These are phyloP conservation scores for Oryzias celebensis DNA, from an alignment of 2,113 vertebrate species.

Conservation along the genomic window DNA sequence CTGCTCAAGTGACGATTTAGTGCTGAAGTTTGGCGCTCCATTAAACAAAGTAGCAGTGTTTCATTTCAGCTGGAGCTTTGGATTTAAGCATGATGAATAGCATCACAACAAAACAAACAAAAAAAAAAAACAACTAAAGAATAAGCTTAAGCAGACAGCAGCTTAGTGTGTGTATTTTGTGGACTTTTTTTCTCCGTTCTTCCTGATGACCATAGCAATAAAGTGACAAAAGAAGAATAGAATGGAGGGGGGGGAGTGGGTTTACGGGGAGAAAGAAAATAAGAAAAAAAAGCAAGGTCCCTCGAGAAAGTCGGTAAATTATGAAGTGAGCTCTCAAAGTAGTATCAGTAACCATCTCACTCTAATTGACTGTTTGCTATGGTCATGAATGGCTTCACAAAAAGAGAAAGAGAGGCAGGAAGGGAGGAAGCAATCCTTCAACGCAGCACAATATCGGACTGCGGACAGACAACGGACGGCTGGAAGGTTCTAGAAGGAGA, in stretches of 20 bases:
- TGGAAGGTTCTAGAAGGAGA: slow-evolving; percentile 72
- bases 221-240: slow-evolving; percentile 65
- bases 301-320: slow-evolving; percentile 75
- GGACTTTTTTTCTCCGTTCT: slow-evolving; percentile 8
- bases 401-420: slow-evolving; percentile 57
- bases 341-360: slow-evolving; percentile 73
- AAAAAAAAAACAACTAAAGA: slow-evolving; percentile 39
- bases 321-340: slow-evolving; percentile 66
- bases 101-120: slow-evolving; percentile 25
- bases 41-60: slow-evolving; percentile 59
- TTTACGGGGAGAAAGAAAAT: slow-evolving; percentile 39
- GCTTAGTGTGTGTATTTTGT: slow-evolving; percentile 18
- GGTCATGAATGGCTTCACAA: slow-evolving; percentile 54
- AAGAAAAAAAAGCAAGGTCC: slow-evolving; percentile 14
- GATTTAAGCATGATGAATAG: slow-evolving; percentile 51
- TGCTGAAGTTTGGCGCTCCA: slow-evolving; percentile 48
- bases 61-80: slow-evolving; percentile 47
- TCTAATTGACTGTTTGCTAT: slow-evolving; percentile 58
- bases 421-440: slow-evolving; percentile 77
- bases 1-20: slow-evolving; percentile 41
- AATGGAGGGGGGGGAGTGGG: slow-evolving; percentile 51
- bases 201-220: slow-evolving; percentile 64
- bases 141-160: slow-evolving; percentile 26
- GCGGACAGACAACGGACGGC: slow-evolving; percentile 70
- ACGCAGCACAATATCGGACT: slow-evolving; percentile 73